Percentiles rank a stretch among this genome's conserved stretches.
Conservation (phyloP, 2,797 vertebrate genomes). For the Nothura maculosa region DNA sequence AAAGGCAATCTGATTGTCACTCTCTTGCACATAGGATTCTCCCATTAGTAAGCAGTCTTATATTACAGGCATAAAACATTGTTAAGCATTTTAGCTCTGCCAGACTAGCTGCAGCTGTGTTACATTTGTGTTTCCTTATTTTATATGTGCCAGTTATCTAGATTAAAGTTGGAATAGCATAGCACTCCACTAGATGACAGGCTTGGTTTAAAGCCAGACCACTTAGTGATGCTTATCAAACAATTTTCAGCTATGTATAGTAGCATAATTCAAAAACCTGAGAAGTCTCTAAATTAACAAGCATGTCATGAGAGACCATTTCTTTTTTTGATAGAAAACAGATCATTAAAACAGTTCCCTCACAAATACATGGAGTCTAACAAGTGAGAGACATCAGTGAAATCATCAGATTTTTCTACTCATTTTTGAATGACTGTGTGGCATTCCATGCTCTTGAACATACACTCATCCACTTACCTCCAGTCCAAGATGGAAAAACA, state of each 20-base stretch:
- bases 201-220: slow-evolving; percentile 79
- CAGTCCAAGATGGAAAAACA: not conserved
- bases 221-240: slow-evolving; percentile 74
- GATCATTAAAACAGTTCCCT: not conserved
- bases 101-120: slow-evolving; percentile 77
- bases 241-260: slow-evolving; percentile 62
- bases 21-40: slow-evolving; percentile 68
- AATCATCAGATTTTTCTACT: slow-evolving; percentile 5
- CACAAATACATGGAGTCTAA: not conserved
- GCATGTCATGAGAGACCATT: slow-evolving; percentile 5
- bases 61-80: slow-evolving; percentile 78
- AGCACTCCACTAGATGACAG: slow-evolving; percentile 79
- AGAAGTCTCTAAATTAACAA: slow-evolving; percentile 61
- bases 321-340: not conserved
- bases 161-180: slow-evolving; percentile 77
- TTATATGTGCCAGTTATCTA: slow-evolving; percentile 74
- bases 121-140: slow-evolving; percentile 77
- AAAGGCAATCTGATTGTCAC: slow-evolving; percentile 73
- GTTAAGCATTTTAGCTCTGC: slow-evolving; percentile 76
- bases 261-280: slow-evolving; percentile 71
- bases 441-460: not conserved
- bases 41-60: slow-evolving; percentile 73
- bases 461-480: not conserved
- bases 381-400: not conserved
- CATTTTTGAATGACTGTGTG: not conserved